Conservation (phyloP, 2,797 vertebrate species). For the Centroberyx gerrardi region DNA sequence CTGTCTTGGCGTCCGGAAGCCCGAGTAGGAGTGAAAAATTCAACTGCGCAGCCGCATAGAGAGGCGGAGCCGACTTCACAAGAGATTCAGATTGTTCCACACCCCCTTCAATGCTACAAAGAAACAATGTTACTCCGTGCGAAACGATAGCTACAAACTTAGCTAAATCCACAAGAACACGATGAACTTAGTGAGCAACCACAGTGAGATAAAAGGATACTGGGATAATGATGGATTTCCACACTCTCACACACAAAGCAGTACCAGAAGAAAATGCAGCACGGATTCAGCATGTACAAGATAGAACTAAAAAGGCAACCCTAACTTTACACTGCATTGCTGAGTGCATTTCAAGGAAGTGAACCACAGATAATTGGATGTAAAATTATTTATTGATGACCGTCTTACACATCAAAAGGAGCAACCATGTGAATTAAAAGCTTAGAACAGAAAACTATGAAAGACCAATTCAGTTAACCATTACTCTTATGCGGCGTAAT, state of each 20-base stretch:
- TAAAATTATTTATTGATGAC: slow-evolving; percentile 50
- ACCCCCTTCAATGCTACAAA: slow-evolving; percentile 83
- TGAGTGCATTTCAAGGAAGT: slow-evolving; percentile 22
- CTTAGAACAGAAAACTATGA: not conserved
- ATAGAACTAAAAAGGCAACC: not conserved
- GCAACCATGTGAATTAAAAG: not conserved
- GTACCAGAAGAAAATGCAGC: not conserved
- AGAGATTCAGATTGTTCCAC: slow-evolving; percentile 76
- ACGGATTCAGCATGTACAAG: not conserved
- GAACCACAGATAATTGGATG: not conserved
- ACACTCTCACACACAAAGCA: not conserved
- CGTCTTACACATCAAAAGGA: not conserved
- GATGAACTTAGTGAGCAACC: not conserved
- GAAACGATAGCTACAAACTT: slow-evolving; percentile 28
- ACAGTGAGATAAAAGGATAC: slow-evolving; percentile 9
- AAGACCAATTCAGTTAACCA: not conserved
- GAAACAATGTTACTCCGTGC: slow-evolving; percentile 63
- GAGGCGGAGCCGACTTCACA: slow-evolving; percentile 73
- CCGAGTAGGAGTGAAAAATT: slow-evolving; percentile 80
- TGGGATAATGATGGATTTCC: not conserved
- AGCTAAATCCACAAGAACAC: not conserved
- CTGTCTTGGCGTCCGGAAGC: slow-evolving; percentile 88
- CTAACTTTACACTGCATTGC: slow-evolving; percentile 8
- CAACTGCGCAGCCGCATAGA: slow-evolving; percentile 78
- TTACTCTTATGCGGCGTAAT: not conserved